These are phyloP conservation scores for Ochropacha duplaris DNA, from an alignment of 2,888 invertebrate genomes.

Conservation along the genomic window DNA sequence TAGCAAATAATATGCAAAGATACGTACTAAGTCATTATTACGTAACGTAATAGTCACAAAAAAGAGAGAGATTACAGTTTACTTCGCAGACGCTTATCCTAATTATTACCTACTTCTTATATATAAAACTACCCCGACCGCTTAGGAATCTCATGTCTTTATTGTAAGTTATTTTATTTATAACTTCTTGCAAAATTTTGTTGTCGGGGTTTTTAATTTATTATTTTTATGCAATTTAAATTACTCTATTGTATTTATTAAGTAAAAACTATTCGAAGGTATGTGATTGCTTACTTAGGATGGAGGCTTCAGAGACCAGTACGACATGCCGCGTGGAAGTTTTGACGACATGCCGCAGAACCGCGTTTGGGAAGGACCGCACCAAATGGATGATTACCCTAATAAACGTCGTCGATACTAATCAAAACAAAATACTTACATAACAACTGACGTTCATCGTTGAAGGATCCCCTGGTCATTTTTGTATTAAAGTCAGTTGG, in stretches of 20 bases:
- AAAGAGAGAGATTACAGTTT: neutral
- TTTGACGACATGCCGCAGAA: slow-evolving; percentile 78
- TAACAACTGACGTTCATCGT: neutral
- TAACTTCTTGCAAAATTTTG: neutral
- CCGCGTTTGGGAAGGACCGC: slow-evolving; percentile 82
- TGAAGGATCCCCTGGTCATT: slow-evolving; percentile 1
- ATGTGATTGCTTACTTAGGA: slow-evolving; percentile 80
- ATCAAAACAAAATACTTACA: slow-evolving; percentile 24
- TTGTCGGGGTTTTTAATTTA: neutral
- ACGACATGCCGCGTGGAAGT: slow-evolving; percentile 74
- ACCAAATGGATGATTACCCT: slow-evolving; percentile 85
- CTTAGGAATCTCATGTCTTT: neutral
- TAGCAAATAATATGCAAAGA: too few species aligned
- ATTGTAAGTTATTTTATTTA: neutral
- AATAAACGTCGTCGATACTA: slow-evolving; percentile 86
- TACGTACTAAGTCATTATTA: too few species aligned
- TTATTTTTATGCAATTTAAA: too few species aligned
- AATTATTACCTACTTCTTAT: neutral
- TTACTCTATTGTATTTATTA: slow-evolving; percentile 17
- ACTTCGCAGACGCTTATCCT: neutral
- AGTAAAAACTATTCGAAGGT: slow-evolving; percentile 69
- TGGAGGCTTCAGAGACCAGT: slow-evolving; percentile 81
- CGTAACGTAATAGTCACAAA: too few species aligned
- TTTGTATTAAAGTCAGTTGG: slow-evolving; percentile 20
- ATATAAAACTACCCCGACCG: neutral